Conservation (phyloP, 30 jellyfish, hydroid and myxozoan species). For the Catostylus mosaicus region DNA sequence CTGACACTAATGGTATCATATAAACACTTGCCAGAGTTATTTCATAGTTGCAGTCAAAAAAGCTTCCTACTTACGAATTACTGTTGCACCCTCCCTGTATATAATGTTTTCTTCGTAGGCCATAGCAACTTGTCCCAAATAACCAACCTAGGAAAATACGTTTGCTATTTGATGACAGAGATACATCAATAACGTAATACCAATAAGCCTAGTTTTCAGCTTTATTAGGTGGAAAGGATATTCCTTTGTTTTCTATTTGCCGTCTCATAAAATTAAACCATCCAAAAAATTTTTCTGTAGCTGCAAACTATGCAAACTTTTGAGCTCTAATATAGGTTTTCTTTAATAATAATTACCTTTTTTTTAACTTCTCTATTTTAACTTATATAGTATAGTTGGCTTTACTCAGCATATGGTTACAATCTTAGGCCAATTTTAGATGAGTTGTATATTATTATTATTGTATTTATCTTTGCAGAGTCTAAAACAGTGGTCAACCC, state of each 20-base stretch:
- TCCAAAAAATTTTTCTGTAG: neutral
- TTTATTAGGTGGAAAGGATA: too few species aligned
- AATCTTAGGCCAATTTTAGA: neutral
- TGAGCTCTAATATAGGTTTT: neutral
- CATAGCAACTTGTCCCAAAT: neutral
- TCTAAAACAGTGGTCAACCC: neutral
- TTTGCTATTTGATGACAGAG: neutral
- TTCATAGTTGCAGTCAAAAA: neutral
- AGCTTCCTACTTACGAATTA: neutral
- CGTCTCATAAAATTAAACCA: too few species aligned
- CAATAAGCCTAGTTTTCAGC: neutral
- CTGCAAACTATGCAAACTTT: neutral
- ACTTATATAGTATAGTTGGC: too few species aligned
- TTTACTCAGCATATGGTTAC: too few species aligned
- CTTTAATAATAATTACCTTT: too few species aligned
- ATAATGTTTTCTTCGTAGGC: slow-evolving; percentile 34
- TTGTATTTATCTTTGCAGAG: neutral
- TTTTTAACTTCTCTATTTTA: too few species aligned
- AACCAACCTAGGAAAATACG: slow-evolving; percentile 19
- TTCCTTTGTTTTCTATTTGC: too few species aligned
- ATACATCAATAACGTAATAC: neutral
- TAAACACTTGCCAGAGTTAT: neutral
- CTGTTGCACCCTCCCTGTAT: slow-evolving; percentile 24
- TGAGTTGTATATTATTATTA: neutral
- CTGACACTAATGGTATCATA: neutral